Conservation (phyloP, 2,797 vertebrate species). For the Sebastes goodei region DNA sequence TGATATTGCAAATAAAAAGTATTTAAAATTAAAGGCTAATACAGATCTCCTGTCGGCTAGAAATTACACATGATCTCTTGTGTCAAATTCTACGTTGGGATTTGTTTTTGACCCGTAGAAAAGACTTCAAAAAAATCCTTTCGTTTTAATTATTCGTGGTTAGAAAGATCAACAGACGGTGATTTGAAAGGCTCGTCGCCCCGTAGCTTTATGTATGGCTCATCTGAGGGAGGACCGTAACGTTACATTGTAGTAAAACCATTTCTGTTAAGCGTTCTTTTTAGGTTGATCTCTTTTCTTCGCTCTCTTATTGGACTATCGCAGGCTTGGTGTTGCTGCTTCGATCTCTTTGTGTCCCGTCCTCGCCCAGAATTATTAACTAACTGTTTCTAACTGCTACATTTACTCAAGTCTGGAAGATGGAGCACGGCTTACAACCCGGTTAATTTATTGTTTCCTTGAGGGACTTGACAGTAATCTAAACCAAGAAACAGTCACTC, state of each 20-base stretch:
- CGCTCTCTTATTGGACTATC: slow-evolving; percentile 17
- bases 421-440: slow-evolving; percentile 43
- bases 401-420: slow-evolving; percentile 52
- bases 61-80: not conserved
- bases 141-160: slow-evolving; percentile 7
- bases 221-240: slow-evolving; percentile 53
- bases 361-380: slow-evolving; percentile 36
- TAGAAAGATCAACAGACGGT: not conserved
- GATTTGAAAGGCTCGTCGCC: not conserved
- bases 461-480: slow-evolving; percentile 38
- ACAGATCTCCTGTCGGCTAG: slow-evolving; percentile 14
- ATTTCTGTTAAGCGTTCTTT: slow-evolving; percentile 45
- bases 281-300: slow-evolving; percentile 38
- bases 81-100: not conserved
- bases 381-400: slow-evolving; percentile 42
- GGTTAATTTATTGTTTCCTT: slow-evolving; percentile 62
- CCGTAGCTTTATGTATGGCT: slow-evolving; percentile 34
- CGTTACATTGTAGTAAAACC: slow-evolving; percentile 53
- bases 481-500: slow-evolving; percentile 47
- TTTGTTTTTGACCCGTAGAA: not conserved
- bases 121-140: not conserved
- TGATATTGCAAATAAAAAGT: slow-evolving; percentile 35
- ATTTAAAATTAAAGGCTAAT: slow-evolving; percentile 6
- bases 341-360: slow-evolving; percentile 34
- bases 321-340: slow-evolving; percentile 43